Evolutionary conservation across 2,797 vertebrate genomes (phyloP).

Genomic region (Poeciliopsis gracilis): DNA sequence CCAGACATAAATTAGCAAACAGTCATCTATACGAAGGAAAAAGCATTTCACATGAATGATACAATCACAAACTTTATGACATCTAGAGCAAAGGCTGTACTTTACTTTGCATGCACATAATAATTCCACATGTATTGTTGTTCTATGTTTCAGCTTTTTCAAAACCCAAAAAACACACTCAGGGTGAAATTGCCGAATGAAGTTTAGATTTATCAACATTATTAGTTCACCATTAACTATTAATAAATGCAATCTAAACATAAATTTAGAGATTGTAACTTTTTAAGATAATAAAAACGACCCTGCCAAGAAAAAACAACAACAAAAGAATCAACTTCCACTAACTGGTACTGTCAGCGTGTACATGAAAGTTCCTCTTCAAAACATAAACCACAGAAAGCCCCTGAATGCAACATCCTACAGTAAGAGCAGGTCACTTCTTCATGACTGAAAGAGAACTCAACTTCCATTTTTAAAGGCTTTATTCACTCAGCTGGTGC

Average conservation of each 20-base stretch:
- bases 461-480: slow-evolving; percentile 33
- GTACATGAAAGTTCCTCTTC: slow-evolving; percentile 11
- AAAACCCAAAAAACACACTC: not conserved
- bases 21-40: slow-evolving; percentile 23
- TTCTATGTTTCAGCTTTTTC: not conserved
- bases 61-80: not conserved
- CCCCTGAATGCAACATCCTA: slow-evolving; percentile 3
- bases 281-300: not conserved
- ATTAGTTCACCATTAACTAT: too few species aligned
- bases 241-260: not conserved
- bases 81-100: not conserved
- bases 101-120: not conserved
- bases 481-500: slow-evolving; percentile 10
- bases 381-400: slow-evolving; percentile 32
- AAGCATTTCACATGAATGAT: slow-evolving; percentile 21
- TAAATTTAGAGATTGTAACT: not conserved
- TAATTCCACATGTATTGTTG: not conserved
- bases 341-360: not conserved
- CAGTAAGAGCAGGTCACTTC: not conserved
- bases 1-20: slow-evolving; percentile 32
- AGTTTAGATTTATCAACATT: too few species aligned
- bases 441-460: slow-evolving; percentile 9
- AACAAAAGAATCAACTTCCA: not conserved
- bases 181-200: not conserved
- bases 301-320: not conserved